Evolutionary conservation across 2,113 vertebrate genomes (phyloP).

Genomic region (Epinephelus lanceolatus): DNA sequence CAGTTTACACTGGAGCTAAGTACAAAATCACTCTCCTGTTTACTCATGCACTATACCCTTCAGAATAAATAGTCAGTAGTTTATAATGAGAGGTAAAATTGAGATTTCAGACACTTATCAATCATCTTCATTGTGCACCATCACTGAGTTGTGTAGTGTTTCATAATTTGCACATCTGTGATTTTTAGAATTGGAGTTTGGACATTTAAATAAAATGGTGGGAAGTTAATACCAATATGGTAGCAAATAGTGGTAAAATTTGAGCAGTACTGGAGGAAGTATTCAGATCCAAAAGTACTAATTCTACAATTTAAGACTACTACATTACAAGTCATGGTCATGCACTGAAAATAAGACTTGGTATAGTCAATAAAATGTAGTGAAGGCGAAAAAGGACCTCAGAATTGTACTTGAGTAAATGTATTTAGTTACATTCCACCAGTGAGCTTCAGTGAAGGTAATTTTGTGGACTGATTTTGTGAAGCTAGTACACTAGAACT

Average conservation of each 20-base stretch:
- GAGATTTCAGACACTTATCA: neutral
- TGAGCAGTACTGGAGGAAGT: neutral
- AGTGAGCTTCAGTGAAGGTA: neutral
- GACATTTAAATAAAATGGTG: neutral
- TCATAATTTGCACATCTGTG: neutral
- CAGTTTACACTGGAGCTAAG: slow-evolving; percentile 23
- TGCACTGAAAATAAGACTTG: no score
- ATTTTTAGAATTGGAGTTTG: neutral
- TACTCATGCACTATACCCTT: neutral
- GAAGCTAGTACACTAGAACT: neutral
- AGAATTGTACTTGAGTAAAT: neutral
- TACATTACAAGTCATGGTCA: no score
- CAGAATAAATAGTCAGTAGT: slow-evolving; percentile 11
- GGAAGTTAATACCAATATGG: neutral
- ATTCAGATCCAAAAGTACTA: neutral
- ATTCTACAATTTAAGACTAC: neutral
- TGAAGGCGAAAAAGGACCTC: neutral
- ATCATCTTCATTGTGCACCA: neutral
- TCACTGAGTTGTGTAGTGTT: neutral
- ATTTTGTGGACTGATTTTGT: neutral
- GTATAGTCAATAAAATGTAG: neutral
- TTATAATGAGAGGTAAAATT: neutral
- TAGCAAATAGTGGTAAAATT: neutral
- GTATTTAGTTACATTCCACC: neutral
- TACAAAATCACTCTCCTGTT: slow-evolving; percentile 15